Conservation (phyloP, 2,797 vertebrate species). For the Varecia variegata region DNA sequence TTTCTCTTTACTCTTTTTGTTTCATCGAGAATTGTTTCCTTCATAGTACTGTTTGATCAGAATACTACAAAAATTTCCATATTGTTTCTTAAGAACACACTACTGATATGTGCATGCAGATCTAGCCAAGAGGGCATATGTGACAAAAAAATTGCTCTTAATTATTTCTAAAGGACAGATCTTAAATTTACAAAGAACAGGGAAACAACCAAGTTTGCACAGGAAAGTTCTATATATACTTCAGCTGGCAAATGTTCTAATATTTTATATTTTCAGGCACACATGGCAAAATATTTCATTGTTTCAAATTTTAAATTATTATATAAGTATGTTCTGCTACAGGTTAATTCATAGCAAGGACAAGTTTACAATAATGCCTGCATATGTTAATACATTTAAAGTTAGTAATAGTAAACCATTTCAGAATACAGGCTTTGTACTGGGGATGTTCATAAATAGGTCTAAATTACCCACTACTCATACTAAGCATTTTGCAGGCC, state of each 20-base stretch:
- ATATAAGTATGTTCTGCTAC: background rate
- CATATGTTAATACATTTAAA: background rate
- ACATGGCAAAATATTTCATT: background rate
- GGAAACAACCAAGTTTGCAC: background rate
- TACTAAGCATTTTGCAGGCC: background rate
- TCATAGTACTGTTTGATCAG: background rate
- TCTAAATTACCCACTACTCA: background rate
- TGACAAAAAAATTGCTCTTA: background rate
- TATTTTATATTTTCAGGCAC: background rate
- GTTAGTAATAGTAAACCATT: background rate
- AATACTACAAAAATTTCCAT: background rate
- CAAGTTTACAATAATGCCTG: background rate
- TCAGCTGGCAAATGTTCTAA: background rate
- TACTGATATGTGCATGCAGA: background rate
- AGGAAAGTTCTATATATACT: background rate
- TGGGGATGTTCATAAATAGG: background rate
- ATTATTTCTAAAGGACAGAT: conserved; percentile 1
- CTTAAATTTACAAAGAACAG: background rate
- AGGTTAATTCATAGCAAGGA: background rate
- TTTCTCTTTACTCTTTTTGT: background rate
- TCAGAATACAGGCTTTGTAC: background rate
- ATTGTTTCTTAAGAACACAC: background rate
- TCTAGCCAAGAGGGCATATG: background rate
- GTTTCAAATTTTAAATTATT: background rate
- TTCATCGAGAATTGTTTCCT: background rate